Percentiles rank a stretch among this genome's conserved stretches.
Evolutionary conservation across 53 echinoderm and acorn worm species (phyloP).

Genomic region (Astropecten irregularis): DNA sequence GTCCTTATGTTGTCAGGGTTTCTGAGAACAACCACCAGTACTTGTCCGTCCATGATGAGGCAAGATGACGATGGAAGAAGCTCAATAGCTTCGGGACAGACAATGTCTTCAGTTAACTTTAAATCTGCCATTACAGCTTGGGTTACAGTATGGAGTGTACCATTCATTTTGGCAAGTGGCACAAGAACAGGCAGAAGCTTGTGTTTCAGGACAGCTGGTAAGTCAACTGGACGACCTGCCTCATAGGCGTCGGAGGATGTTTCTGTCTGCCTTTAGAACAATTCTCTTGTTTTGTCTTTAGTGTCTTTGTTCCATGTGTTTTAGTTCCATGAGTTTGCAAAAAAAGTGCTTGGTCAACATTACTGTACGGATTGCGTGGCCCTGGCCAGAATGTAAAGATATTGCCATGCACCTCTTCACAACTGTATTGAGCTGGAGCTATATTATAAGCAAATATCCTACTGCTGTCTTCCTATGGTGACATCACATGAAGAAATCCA

Average conservation of each 20-base stretch:
- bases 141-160: constrained; percentile 27
- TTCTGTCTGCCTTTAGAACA: constrained; percentile 36
- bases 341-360: too few relatives aligned
- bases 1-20: constrained; percentile 21
- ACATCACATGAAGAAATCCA: too few relatives aligned
- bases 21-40: constrained; percentile 22
- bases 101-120: neutral
- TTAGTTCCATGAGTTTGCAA: constrained; percentile 6
- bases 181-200: constrained; percentile 41
- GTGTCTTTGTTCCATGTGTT: neutral
- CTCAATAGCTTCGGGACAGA: constrained; percentile 45
- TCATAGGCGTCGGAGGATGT: constrained; percentile 27
- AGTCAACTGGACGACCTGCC: constrained; percentile 37
- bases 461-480: too few relatives aligned
- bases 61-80: constrained; percentile 7
- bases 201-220: constrained; percentile 33
- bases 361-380: too few relatives aligned
- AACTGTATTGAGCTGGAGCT: too few relatives aligned
- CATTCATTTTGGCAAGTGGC: constrained; percentile 40
- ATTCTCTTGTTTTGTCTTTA: constrained; percentile 11
- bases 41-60: too few relatives aligned
- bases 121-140: constrained; percentile 29
- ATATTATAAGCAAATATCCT: too few relatives aligned
- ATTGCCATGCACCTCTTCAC: too few relatives aligned
- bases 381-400: too few relatives aligned